Base-by-base conservation (phyloP, 2,888 invertebrate genomes). In the Tuta absoluta region DNA sequence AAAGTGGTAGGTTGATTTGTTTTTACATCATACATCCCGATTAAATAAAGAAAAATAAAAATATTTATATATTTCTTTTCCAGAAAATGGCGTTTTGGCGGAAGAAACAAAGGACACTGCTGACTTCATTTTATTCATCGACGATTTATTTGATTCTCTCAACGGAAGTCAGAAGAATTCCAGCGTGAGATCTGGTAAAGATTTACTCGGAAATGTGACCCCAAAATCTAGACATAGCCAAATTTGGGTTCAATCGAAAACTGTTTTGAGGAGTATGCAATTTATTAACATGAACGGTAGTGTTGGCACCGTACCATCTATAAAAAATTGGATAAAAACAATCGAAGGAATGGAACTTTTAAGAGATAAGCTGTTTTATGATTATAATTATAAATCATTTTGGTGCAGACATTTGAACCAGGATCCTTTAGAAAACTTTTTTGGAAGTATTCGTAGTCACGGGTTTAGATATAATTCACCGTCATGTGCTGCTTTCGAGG, bases 361-460 rank as follows among this genome's bases (percentile, higher is more conserved):
- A 21, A 8, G 37, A 37, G n/a, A 62, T 7, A 62, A 49, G 21
- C n/a, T n/a, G n/a, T n/a, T n/a, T n/a, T n/a, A n/a, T n/a, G n/a
- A n/a, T n/a, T n/a, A n/a, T n/a, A n/a, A 48, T 14, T 14, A 51
- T 21, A 62, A 51, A 23, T 51, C 62, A 4, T 24, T 63, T 41
- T 63, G 57, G 63, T 41, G 23, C 19, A 61, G 64, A 56, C 63
- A 64, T 51, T 64, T 64, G 4, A 64, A 64, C 23, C 64, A 61
- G 19, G 59, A 63, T 59, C 63, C 49, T 21, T 12, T 59, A 2
- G 64, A 60, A 61, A 53, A 41, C 28, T 63, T 63, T 56, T 64
- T 63, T 41, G 66, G 63, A 23, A 51, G 59, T 24, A 63, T 66
- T 57, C 28, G 58, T 28, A 66, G 66, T 51, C 64, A 63, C 45